phyloP scores from a whole-genome alignment of 2,888 invertebrate species.

The Penaeus monodon region DNA sequence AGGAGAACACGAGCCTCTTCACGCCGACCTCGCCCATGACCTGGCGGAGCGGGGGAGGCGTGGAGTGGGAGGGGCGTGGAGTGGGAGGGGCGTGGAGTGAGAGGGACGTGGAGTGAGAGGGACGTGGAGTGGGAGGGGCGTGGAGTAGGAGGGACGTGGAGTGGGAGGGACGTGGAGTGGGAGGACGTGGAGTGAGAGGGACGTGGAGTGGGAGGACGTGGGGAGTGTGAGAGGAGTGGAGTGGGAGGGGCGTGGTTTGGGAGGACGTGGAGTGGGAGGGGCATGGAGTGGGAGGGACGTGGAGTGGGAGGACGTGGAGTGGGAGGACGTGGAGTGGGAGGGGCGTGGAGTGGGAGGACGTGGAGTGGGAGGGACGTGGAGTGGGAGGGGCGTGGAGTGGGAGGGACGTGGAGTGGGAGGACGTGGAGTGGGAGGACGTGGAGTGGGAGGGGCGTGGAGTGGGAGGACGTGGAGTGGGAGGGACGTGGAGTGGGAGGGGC shows the following conservation, averaged over 20 bases:
- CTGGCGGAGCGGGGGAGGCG: constrained; percentile 70
- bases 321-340: no score
- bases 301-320: no score
- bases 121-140: not conserved
- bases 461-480: no score
- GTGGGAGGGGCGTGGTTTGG: no score
- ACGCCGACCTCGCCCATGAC: constrained; percentile 83
- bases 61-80: not conserved
- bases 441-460: not conserved
- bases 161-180: no score
- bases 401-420: not conserved
- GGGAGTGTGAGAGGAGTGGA: no score
- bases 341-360: no score
- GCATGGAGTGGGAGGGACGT: no score
- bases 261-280: no score
- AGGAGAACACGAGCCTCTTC: constrained; percentile 85
- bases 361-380: not conserved
- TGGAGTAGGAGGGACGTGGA: not conserved
- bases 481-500: no score
- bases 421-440: not conserved
- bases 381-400: not conserved
- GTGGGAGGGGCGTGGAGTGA: not conserved
- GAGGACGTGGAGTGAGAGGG: not conserved
- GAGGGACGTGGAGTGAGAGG: not conserved
- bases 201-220: no score